Base-by-base conservation (phyloP, 2,888 invertebrate genomes). In the Chrysotoxum bicinctum region DNA sequence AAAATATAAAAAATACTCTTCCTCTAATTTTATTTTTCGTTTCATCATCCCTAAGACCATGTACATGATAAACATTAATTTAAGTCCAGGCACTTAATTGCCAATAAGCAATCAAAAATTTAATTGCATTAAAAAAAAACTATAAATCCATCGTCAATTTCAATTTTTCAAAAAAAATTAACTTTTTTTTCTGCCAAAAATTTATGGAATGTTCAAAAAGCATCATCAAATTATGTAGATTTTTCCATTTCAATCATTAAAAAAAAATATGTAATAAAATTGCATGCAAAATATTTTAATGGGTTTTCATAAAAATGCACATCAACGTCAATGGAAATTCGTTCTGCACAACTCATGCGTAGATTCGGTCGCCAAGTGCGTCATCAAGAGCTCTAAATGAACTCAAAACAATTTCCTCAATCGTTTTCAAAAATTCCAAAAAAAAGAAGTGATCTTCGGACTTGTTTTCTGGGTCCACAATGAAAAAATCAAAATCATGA, bases 221-320 rank as follows among this genome's bases (percentile, higher is more conserved):
- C 12, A 50, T 26, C 23, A 56, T 43, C 14, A 19, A 30, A 19
- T 32, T 40, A 40, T 43, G 23, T 64, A 30, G 14, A 16, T 19
- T 48, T 32, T 48, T 32, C 2, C 23, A 4, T 12, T 54, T 35
- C 48, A 60, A 50, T 50, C 68, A 60, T 52, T 60, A 69, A 76
- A 30, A 69, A 19, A 76, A 56, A 56, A 48, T n/a, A n/a, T n/a
- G n/a, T n/a, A n/a, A 56, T 19, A 70, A 64, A 78, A 35, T 50
- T 19, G 45, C 35, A 12, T n/a, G 23, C 26, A 40, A 69, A 60
- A n/a, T n/a, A n/a, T n/a, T n/a, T n/a, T n/a, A n/a, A n/a, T 19
- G n/a, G 3, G 6, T 48, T 74, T 66, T 35, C 74, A 69, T 54
- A 56, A 75, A 74, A 69, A 69, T 74, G 43, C 74, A 80, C 50